Conservation (phyloP, 2,797 vertebrate species). For the Falco naumanni region DNA sequence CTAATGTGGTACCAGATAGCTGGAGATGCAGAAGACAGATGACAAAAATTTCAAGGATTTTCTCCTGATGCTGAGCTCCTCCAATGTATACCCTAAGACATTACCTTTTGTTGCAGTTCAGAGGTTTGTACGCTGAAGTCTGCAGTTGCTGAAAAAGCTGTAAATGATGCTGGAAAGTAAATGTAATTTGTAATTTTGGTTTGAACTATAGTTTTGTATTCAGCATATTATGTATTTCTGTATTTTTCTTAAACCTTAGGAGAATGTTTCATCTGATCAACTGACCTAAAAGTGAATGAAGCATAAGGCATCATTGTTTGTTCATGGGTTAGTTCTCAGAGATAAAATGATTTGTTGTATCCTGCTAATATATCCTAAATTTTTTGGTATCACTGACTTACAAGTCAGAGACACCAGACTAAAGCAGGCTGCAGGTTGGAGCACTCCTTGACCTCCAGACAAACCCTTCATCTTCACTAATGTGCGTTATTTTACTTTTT, state of each 20-base stretch:
- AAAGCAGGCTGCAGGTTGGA: not conserved
- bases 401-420: not conserved
- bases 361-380: not conserved
- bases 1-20: not conserved
- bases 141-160: not conserved
- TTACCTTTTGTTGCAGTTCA: not conserved
- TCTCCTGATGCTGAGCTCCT: not conserved
- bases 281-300: slow-evolving; percentile 1
- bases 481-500: slow-evolving; percentile 19
- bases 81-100: not conserved
- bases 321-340: not conserved
- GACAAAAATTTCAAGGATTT: not conserved
- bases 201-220: not conserved
- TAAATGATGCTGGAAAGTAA: not conserved
- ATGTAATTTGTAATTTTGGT: not conserved
- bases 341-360: not conserved
- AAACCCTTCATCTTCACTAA: slow-evolving; percentile 23
- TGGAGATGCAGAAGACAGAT: not conserved
- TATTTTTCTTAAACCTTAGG: slow-evolving; percentile 11
- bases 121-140: not conserved
- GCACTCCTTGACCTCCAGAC: not conserved
- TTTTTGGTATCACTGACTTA: not conserved
- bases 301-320: not conserved
- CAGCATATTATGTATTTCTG: not conserved
- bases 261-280: not conserved